Base-by-base conservation (phyloP, 2,797 vertebrate species). In the Poeciliopsis turneri region DNA sequence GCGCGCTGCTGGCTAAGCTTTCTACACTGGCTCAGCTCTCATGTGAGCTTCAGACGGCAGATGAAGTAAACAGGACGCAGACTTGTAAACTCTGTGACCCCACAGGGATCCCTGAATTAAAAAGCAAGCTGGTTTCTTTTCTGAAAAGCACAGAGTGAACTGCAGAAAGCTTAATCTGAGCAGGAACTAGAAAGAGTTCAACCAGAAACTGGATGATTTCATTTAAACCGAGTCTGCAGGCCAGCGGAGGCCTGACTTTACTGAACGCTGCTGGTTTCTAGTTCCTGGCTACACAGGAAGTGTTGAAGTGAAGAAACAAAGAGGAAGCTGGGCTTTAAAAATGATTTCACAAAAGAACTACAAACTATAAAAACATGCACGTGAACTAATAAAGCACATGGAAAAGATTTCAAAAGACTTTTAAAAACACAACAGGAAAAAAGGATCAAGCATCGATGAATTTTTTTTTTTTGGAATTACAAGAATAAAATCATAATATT, bases 271-370 rank as follows among this genome's bases (percentile, higher is more conserved):
- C n/a, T n/a, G n/a, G n/a, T n/a, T n/a, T n/a, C n/a, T n/a, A n/a
- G n/a, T n/a, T n/a, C n/a, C n/a, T 36, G 72, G 69, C 45, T 43
- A 23, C 0, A 41, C 74, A 78, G 74, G 13, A 82, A 75, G 68
- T 2, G n/a, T 57, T 20, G 36, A 76, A 20, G 11, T 43, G 73
- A 59, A n/a, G n/a, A 23, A 75, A 61, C 16, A 1, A 16, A 45
- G n/a, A 45, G n/a, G 53, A 59, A 59, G 25, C 4, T 45, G 23
- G 25, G n/a, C 41, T 45, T 28, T 30, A 18, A 45, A 28, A 23
- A 18, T 25, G 1, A 68, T 68, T 41, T 68, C 23, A 41, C 39
- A 25, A 41, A 68, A 23, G 20, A 20, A 41, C 20, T 13, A 6
- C 20, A n/a, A n/a, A 23, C 1, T 18, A n/a, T 69, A 41, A 41